These are phyloP conservation scores for Tapirus indicus DNA, from an alignment of 2,797 vertebrate species.

Conservation along the genomic window DNA sequence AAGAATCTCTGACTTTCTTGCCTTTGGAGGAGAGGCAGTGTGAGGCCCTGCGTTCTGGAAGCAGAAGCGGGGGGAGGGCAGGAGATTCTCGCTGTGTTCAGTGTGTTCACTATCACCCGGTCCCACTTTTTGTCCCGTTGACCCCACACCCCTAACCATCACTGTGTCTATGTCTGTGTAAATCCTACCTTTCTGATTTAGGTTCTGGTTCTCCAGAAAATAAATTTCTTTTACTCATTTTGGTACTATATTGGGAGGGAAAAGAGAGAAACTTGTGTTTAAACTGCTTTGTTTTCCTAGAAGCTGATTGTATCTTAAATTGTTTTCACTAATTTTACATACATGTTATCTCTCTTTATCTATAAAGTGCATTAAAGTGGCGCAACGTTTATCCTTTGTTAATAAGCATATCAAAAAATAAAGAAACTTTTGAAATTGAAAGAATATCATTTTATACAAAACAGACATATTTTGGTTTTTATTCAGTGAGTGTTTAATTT, in stretches of 20 bases:
- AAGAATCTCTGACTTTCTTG: not conserved
- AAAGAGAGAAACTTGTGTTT: slow-evolving; percentile 4
- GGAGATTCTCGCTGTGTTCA: too few relatives aligned
- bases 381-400: not conserved
- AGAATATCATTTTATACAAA: not conserved
- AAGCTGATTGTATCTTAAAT: slow-evolving; percentile 20
- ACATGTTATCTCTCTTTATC: not conserved
- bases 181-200: not conserved
- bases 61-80: not conserved
- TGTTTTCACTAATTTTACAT: not conserved
- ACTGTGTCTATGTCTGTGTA: not conserved
- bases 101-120: not conserved
- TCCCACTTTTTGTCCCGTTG: not conserved
- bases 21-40: not conserved
- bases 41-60: not conserved
- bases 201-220: slow-evolving; percentile 48
- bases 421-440: not conserved
- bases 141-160: not conserved
- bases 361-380: not conserved
- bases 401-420: not conserved
- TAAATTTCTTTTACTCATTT: not conserved
- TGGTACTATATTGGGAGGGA: not conserved
- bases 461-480: not conserved
- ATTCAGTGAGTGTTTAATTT: not conserved
- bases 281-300: not conserved